Conservation (phyloP, 2,888 invertebrate genomes). For the Tinea trinotella region DNA sequence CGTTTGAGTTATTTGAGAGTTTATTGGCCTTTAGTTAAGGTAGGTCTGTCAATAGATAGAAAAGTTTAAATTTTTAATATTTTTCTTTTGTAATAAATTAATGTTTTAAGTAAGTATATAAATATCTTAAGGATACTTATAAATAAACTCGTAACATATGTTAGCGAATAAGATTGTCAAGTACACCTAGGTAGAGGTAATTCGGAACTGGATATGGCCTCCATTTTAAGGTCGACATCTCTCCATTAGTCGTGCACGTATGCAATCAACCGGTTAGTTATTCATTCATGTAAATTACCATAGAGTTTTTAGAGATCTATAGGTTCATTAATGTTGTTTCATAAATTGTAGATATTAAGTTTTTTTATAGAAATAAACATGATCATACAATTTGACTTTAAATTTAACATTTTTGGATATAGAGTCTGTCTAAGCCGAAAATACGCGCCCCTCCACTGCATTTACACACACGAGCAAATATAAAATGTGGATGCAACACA, state of each 20-base stretch:
- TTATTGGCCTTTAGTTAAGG: neutral
- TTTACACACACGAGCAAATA: too few relatives aligned
- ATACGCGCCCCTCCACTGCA: too few relatives aligned
- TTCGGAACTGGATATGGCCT: constrained; percentile 14
- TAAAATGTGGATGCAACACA: too few relatives aligned
- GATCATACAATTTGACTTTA: too few relatives aligned
- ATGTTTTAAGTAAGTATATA: neutral
- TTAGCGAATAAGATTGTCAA: neutral
- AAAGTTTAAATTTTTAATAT: too few relatives aligned
- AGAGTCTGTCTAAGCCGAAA: too few relatives aligned
- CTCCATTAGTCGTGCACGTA: constrained; percentile 13
- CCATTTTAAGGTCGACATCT: constrained; percentile 13
- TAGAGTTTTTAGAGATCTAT: neutral
- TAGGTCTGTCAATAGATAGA: too few relatives aligned
- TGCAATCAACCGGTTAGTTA: constrained; percentile 9
- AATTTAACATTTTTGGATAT: too few relatives aligned
- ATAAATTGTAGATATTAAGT: too few relatives aligned
- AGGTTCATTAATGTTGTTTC: too few relatives aligned
- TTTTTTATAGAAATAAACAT: too few relatives aligned
- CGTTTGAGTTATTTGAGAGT: neutral
- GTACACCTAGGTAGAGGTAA: neutral
- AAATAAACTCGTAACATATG: neutral
- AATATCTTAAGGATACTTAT: neutral
- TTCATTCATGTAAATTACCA: neutral
- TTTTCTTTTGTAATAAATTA: neutral